A percentile compares a stretch with the other conserved stretches of the same genome.
Conservation (phyloP, 1,140 invertebrate genomes). For the Panulirus ornatus region DNA sequence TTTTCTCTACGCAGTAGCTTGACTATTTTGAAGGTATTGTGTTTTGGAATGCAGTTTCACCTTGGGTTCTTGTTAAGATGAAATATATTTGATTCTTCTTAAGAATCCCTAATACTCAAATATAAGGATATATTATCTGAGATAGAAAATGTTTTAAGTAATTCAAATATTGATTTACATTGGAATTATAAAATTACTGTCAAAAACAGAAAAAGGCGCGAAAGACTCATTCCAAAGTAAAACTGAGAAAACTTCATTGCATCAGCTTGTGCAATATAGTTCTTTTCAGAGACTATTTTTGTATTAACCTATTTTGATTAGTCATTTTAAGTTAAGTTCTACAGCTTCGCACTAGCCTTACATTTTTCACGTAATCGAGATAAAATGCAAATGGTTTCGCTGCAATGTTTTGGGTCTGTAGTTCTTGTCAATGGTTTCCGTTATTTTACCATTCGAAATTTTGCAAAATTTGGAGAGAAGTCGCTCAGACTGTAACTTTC, state of each 20-base stretch:
- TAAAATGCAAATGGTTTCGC: not conserved
- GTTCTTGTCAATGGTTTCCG: not conserved
- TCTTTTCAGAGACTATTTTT: not conserved
- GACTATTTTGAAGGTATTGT: slow-evolving; percentile 35
- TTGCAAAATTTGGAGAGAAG: no score
- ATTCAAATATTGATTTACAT: no score
- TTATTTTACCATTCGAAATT: slow-evolving; percentile 37
- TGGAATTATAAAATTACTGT: no score
- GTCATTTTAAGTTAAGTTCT: no score
- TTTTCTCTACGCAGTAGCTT: slow-evolving; percentile 35
- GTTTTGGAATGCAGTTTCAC: slow-evolving; percentile 57
- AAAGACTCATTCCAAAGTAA: slow-evolving; percentile 47
- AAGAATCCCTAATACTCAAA: not conserved
- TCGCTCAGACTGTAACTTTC: no score
- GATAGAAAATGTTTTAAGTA: no score
- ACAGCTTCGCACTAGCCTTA: no score
- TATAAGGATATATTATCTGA: no score
- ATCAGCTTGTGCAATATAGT: slow-evolving; percentile 59
- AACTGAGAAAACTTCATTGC: slow-evolving; percentile 45
- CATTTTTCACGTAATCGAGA: not conserved
- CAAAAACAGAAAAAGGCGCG: slow-evolving; percentile 38
- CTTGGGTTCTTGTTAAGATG: not conserved
- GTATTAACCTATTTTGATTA: no score
- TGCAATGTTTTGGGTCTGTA: not conserved
- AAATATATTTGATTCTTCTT: not conserved